phyloP scores from a whole-genome alignment of 2,888 invertebrate genomes.

The Hirudinaria manillensis region DNA sequence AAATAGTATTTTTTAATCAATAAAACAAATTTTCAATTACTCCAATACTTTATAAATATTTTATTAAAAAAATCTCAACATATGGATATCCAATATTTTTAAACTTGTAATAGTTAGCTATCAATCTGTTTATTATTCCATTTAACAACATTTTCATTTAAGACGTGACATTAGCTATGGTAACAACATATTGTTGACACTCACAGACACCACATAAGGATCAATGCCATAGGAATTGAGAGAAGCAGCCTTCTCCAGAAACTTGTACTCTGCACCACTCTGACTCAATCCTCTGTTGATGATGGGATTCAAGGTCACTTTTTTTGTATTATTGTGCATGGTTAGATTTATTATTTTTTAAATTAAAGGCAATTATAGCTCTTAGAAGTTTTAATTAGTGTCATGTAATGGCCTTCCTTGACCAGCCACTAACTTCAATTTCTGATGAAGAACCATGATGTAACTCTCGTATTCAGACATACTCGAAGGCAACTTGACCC shows the following conservation, averaged over 20 bases:
- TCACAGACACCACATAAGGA: constrained; percentile 91
- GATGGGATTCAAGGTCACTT: background rate
- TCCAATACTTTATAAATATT: too few relatives aligned
- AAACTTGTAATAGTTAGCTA: too few relatives aligned
- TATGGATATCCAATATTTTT: too few relatives aligned
- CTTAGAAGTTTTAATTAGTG: background rate
- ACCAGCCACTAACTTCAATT: constrained; percentile 4
- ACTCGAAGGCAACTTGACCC: background rate
- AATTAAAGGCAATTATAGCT: background rate
- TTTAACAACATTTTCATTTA: too few relatives aligned
- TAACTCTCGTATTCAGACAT: background rate
- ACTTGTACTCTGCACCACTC: constrained; percentile 79
- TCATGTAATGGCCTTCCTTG: background rate
- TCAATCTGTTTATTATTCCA: too few relatives aligned
- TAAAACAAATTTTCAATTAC: too few relatives aligned
- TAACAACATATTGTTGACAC: too few relatives aligned
- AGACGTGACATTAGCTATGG: too few relatives aligned
- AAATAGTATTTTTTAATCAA: too few relatives aligned
- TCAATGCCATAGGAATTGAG: constrained; percentile 95
- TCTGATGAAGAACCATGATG: background rate
- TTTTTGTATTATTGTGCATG: background rate
- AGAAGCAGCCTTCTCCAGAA: constrained; percentile 81
- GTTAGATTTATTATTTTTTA: background rate
- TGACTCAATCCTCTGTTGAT: constrained; percentile 69
- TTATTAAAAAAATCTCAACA: too few relatives aligned